A percentile compares a stretch with the other conserved stretches of the same genome.
These are phyloP conservation scores for Luidia sarsii DNA, from an alignment of 53 echinoderm and acorn worm species.

Conservation along the genomic window DNA sequence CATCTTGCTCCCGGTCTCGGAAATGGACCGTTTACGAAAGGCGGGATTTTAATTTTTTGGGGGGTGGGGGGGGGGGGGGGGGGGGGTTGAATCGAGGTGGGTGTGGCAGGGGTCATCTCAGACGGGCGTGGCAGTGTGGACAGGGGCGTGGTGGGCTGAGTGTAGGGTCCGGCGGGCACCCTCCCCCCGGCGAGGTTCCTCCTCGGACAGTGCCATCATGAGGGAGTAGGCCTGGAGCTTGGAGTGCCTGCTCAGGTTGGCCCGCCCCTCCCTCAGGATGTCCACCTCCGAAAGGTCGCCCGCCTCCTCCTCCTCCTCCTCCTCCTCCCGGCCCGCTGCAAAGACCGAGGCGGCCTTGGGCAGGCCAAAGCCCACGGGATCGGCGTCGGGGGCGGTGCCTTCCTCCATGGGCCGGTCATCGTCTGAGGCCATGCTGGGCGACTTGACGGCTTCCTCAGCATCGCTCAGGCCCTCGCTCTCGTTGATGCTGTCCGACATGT, in stretches of 20 bases:
- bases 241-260: constrained; percentile 49
- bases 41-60: background rate
- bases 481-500: constrained; percentile 49
- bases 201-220: constrained; percentile 81
- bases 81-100: too few species aligned
- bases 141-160: constrained; percentile 33
- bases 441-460: constrained; percentile 21
- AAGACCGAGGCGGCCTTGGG: constrained; percentile 12
- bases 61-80: too few species aligned
- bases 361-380: constrained; percentile 26
- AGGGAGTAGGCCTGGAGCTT: constrained; percentile 87
- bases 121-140: constrained; percentile 45
- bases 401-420: constrained; percentile 44
- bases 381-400: background rate
- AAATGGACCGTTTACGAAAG: background rate
- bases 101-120: background rate
- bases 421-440: constrained; percentile 18
- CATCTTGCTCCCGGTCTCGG: too few species aligned
- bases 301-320: background rate
- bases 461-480: constrained; percentile 39
- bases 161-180: constrained; percentile 21
- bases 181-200: constrained; percentile 42
- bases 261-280: constrained; percentile 30
- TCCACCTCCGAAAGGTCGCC: constrained; percentile 42
- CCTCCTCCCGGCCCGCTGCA: background rate